These are phyloP conservation scores for Rhamphomyia laevipes DNA, from an alignment of 2,888 invertebrate genomes.

Conservation along the genomic window DNA sequence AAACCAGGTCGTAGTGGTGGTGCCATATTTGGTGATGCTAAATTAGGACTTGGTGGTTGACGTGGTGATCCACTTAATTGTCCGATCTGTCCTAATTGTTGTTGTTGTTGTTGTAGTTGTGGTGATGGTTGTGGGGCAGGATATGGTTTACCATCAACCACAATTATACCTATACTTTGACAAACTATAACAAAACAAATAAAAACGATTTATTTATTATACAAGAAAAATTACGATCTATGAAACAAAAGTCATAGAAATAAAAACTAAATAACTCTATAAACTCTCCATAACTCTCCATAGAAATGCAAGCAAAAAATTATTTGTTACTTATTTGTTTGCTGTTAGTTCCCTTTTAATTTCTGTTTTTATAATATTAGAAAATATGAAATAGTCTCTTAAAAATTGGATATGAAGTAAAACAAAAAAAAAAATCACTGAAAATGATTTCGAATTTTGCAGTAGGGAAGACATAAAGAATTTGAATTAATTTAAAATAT, in stretches of 20 bases:
- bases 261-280: background rate
- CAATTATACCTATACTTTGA: constrained; percentile 63
- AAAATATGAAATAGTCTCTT: no score
- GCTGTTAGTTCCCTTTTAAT: no score
- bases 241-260: background rate
- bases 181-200: background rate
- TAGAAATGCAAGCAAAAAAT: no score
- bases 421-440: no score
- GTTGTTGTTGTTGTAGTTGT: background rate
- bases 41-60: constrained; percentile 33
- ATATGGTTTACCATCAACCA: constrained; percentile 73
- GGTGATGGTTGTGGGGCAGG: constrained; percentile 40
- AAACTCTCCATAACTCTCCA: no score
- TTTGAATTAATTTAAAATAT: no score
- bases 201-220: no score
- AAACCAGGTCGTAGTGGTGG: constrained; percentile 33
- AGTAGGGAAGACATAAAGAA: no score
- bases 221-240: background rate
- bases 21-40: constrained; percentile 35
- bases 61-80: constrained; percentile 28
- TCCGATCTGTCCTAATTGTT: constrained; percentile 1
- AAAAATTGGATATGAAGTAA: no score
- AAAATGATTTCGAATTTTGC: no score
- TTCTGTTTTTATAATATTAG: no score
- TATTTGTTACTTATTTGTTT: no score